These are phyloP conservation scores for Anableps anableps DNA, from an alignment of 2,797 vertebrate genomes.

Conservation along the genomic window DNA sequence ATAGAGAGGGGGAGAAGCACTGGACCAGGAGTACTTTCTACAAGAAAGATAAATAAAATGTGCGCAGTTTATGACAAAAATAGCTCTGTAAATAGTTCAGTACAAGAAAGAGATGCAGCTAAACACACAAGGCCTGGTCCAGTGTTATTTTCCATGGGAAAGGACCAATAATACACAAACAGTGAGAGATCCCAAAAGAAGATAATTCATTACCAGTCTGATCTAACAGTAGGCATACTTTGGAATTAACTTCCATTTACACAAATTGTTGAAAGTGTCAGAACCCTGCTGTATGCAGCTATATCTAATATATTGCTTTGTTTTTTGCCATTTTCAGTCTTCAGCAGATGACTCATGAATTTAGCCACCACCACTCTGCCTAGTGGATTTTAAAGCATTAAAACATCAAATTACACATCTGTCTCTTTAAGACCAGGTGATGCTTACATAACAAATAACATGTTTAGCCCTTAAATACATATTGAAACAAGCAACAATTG, in stretches of 20 bases:
- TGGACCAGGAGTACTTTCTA: not conserved
- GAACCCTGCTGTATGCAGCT: not conserved
- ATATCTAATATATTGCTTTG: not conserved
- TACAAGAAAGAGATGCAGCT: not conserved
- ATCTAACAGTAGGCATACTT: not conserved
- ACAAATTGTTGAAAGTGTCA: not conserved
- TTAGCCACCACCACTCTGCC: constrained; percentile 45
- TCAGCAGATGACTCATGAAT: constrained; percentile 58
- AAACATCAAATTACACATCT: constrained; percentile 62
- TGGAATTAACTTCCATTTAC: not conserved
- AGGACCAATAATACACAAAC: not conserved
- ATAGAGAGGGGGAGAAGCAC: not conserved
- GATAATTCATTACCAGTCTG: not conserved
- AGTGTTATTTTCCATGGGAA: not conserved
- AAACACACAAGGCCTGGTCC: not conserved
- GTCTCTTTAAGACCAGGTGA: constrained; percentile 15
- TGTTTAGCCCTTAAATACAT: constrained; percentile 37
- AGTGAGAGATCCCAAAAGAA: not conserved
- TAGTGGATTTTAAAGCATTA: constrained; percentile 21
- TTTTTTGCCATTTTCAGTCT: constrained; percentile 47
- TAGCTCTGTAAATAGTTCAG: not conserved
- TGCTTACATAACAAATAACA: constrained; percentile 23
- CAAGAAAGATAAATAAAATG: not conserved
- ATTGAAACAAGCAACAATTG: constrained; percentile 13
- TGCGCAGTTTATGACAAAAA: not conserved